Percentiles rank a stretch among this genome's conserved stretches.
Conservation (phyloP, 1,140 invertebrate species). For the Drosophila ohnishii region DNA sequence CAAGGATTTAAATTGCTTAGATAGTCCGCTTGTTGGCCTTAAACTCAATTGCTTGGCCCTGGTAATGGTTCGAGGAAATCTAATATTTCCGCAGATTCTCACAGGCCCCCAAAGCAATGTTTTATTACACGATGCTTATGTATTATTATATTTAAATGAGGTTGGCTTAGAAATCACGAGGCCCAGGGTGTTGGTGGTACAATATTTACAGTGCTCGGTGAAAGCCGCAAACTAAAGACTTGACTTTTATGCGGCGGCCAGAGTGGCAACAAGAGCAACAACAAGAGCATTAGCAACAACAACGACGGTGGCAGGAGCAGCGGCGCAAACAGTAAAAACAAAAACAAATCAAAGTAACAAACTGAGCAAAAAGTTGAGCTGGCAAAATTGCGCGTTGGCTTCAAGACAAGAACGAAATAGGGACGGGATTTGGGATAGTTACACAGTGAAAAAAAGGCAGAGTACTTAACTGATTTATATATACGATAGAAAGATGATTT, state of each 20-base stretch:
- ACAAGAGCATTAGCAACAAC: conserved; percentile 15
- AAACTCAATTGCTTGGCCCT: conserved; percentile 27
- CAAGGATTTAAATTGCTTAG: conserved; percentile 18
- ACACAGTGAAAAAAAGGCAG: background rate
- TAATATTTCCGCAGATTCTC: conserved; percentile 45
- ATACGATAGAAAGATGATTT: too few species aligned
- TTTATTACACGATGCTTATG: conserved; percentile 59
- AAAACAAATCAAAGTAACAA: conserved; percentile 82
- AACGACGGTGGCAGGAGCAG: conserved; percentile 14
- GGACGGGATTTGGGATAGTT: conserved; percentile 11
- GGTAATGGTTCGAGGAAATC: conserved; percentile 38
- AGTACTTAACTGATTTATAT: too few species aligned
- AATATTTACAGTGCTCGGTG: conserved; percentile 55
- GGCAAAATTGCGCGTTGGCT: conserved; percentile 75
- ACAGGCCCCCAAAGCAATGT: conserved; percentile 28
- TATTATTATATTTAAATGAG: conserved; percentile 80
- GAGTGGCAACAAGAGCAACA: conserved; percentile 32
- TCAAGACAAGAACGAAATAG: conserved; percentile 41
- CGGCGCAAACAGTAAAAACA: conserved; percentile 54
- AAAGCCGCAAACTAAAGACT: conserved; percentile 78
- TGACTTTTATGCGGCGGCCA: conserved; percentile 68
- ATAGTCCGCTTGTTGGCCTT: conserved; percentile 14
- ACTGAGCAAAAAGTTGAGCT: conserved; percentile 78
- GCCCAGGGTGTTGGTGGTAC: conserved; percentile 59
- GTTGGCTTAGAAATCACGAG: conserved; percentile 65